Base-by-base conservation (phyloP, 2,888 invertebrate genomes). In the Thymelicus lineola region DNA sequence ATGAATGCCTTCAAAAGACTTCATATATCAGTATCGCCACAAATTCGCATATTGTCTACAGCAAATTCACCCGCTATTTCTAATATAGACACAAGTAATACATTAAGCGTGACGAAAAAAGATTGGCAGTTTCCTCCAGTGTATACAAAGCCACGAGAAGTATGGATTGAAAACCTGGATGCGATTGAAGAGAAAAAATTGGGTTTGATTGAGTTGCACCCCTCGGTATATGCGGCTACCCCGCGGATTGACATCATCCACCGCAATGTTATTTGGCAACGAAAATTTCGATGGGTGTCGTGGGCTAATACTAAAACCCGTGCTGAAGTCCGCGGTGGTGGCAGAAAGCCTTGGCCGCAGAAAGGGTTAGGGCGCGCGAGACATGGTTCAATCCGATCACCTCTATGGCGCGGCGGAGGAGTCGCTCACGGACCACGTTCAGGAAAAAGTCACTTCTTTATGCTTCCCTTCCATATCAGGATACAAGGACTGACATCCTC, bases 271-370 rank as follows among this genome's bases (percentile, higher is more conserved):
- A 88, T 92, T 64, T 99, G 99, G 99, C 99, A 99, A 85, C 91
- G 80, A 74, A 94, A 96, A 75, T 98, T 98, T 86, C 95, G 96
- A 84, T 96, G 94, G 91, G 97, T 99, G 87, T 96, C 96, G 78
- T 98, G 96, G 94, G 96, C 96, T 0, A 94, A 97, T 79, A 95
- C 96, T 1, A 97, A 97, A 85, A 95, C 96, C 0, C 94, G 98
- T 69, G 96, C 97, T 0, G 99, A 99, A 92, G 96, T 97, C 68
- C 93, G 95, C 61, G 99, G 99, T 48, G 98, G 98, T 66, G 98
- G 98, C 0, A 94, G 95, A 36, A 99, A 99, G 81, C 99, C 99
- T 0, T 99, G 99, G 98, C 98, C 98, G 0, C 99, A 99, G 85
- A 99, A 99, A 90, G 98, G 98, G 28, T 83, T 95, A 38, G 99